Evolutionary conservation across 2,888 invertebrate genomes (phyloP), one percentile per base, ranked within the genome.

Genomic region (Drosophila testacea): DNA sequence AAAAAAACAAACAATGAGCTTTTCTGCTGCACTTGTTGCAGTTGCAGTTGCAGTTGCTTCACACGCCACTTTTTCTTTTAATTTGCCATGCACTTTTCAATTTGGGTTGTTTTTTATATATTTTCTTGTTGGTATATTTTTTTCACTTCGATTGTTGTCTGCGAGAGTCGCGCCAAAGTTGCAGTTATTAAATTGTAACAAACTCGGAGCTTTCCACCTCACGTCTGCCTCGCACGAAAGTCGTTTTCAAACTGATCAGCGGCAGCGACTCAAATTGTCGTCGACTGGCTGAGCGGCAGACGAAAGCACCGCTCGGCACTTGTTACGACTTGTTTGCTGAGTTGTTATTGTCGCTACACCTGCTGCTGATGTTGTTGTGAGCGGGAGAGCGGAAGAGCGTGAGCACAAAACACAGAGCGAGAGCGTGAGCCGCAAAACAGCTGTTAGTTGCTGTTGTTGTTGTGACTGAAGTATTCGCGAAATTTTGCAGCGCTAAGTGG

Each of bases 151-250:
- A 67, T 60, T 72, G 64, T 75, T 67, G 59, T 60, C 62, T 74
- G 64, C 57, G 69, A 69, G 64, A 71, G 68, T 78, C 85, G 81
- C 81, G 85, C 73, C 69, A 78, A 85, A 63, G 69, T 73, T 69
- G 56, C 55, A 67, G 64, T 61, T 69, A 73, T 46, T 38, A 69
- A 62, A 50, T 47, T 67, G 34, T 44, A 48, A 59, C 39, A 34
- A 51, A 50, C 63, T 47, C 28, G 32, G 60, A 27, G 64, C 60
- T 66, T 38, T 22, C 22, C 67, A 59, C 50, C 44, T 57, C 66
- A 87, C 81, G 91, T 91, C 89, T 83, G 80, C 47, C 77, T 74
- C 86, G 86, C 84, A 88, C 90, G 90, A 90, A 84, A 79, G 85
- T 90, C 83, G 83, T 83, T 90, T 89, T 88, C 79, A 81, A 84